Conservation (phyloP, 2,113 vertebrate genomes). For the Oryzias javanicus region DNA sequence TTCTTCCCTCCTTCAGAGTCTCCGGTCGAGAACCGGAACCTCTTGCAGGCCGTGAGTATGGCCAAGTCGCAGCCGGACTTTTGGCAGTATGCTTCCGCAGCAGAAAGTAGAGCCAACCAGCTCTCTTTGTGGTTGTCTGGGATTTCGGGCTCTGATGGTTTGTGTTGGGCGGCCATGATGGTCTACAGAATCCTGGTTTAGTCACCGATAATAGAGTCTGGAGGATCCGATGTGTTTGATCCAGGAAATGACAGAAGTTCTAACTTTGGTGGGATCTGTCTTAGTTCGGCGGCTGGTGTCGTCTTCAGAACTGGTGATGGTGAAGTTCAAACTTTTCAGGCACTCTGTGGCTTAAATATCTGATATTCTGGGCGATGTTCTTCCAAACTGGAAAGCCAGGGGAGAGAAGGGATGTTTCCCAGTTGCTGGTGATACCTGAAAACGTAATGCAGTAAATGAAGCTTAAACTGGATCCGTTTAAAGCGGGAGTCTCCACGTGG, state of each 20-base stretch:
- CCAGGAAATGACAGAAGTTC: neutral
- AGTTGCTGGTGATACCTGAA: constrained; percentile 68
- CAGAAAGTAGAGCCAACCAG: constrained; percentile 85
- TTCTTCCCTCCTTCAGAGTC: constrained; percentile 59
- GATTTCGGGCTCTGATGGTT: constrained; percentile 73
- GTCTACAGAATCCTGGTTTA: constrained; percentile 5
- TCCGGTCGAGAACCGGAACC: constrained; percentile 54
- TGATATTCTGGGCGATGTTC: constrained; percentile 38
- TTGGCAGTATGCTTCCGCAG: constrained; percentile 84
- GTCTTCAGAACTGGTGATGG: constrained; percentile 39
- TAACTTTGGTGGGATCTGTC: constrained; percentile 22
- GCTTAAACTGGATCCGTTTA: neutral
- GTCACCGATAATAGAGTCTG: constrained; percentile 30
- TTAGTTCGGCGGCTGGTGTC: constrained; percentile 54
- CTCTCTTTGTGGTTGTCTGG: constrained; percentile 87
- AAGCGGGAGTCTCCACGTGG: too few species aligned
- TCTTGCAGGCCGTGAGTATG: constrained; percentile 83
- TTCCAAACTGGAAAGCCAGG: constrained; percentile 65
- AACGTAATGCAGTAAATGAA: neutral
- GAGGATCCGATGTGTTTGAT: constrained; percentile 1
- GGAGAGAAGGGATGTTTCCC: constrained; percentile 71
- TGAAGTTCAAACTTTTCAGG: constrained; percentile 27
- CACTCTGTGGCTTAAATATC: constrained; percentile 59
- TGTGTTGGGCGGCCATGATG: constrained; percentile 73
- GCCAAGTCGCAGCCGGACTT: constrained; percentile 87